Conservation (phyloP, 2,888 invertebrate genomes). For the Timema podura region DNA sequence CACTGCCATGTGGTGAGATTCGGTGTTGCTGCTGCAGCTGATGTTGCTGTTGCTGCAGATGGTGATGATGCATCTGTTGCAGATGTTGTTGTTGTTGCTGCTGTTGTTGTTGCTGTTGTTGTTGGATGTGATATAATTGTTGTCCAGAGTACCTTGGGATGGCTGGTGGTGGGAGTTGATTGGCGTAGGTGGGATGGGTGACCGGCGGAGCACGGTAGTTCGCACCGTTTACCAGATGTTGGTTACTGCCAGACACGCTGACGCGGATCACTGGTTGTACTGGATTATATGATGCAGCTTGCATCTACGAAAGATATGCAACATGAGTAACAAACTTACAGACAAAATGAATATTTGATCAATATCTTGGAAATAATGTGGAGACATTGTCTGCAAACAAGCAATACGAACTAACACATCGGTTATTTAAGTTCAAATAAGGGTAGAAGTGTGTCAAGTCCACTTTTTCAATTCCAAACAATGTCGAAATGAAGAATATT, state of each 20-base stretch:
- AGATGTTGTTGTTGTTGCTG: constrained; percentile 42
- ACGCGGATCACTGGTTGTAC: constrained; percentile 22
- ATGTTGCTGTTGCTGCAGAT: constrained; percentile 30
- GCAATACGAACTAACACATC: no score
- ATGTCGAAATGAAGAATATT: no score
- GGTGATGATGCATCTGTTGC: constrained; percentile 24
- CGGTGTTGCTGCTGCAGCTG: constrained; percentile 30
- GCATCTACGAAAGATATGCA: not conserved
- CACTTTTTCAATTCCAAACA: no score
- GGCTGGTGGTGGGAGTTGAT: constrained; percentile 10
- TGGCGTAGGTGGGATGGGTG: constrained; percentile 10
- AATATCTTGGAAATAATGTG: no score
- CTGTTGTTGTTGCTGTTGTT: constrained; percentile 33
- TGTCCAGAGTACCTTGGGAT: constrained; percentile 15
- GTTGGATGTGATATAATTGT: constrained; percentile 39
- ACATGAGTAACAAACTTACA: no score
- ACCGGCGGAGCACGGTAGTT: constrained; percentile 17
- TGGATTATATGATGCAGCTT: not conserved
- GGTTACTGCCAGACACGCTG: constrained; percentile 19
- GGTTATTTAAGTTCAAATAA: no score
- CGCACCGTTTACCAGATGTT: constrained; percentile 14
- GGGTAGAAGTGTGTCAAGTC: no score
- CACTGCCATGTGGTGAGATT: constrained; percentile 20
- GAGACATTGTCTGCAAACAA: no score
- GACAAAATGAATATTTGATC: no score